Base-by-base conservation (phyloP, 2,113 vertebrate species). In the Malurus melanocephalus region DNA sequence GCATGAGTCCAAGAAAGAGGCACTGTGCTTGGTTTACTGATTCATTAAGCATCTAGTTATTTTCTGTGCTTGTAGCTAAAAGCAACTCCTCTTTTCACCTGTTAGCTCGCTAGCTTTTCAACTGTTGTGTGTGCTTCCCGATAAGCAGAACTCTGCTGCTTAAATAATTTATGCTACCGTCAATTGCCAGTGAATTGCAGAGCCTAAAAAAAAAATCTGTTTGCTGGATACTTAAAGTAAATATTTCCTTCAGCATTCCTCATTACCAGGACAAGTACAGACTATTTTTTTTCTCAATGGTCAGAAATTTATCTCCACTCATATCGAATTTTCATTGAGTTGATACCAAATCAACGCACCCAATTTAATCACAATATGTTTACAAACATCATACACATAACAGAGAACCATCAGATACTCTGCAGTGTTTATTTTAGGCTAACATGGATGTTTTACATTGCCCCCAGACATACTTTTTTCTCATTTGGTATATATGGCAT, bases 321-420 rank as follows among this genome's bases (percentile, higher is more conserved):
- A 49, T 2, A 11, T 53, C 45, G 3, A 2, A 2, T 26, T 77
- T 24, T 13, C 7, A n/a, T n/a, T n/a, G n/a, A n/a, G n/a, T n/a
- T n/a, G n/a, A 51, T 22, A 85, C 15, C 38, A 21, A 64, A 72
- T 61, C 21, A 30, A 51, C 10, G 53, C 3, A 6, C 4, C 3
- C 7, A 35, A 4, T 35, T 65, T 23, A 60, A 57, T 55, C 12
- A 79, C 13, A 61, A 10, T 60, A 61, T 42, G 4, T 61, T 74
- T 76, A 76, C 24, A 88, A 51, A 60, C 6, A 30, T 13, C 23
- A 43, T 24, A 64, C 6, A 17, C 10, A 6, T 17, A 67, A 16
- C n/a, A 69, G 30, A 59, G 21, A 43, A 27, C 8, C 20, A 66
- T 59, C 10, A 57, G 21, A 18, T 35, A 56, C 21, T 61, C 32